phyloP scores from a whole-genome alignment of 2,113 vertebrate species.

The Mugil cephalus region DNA sequence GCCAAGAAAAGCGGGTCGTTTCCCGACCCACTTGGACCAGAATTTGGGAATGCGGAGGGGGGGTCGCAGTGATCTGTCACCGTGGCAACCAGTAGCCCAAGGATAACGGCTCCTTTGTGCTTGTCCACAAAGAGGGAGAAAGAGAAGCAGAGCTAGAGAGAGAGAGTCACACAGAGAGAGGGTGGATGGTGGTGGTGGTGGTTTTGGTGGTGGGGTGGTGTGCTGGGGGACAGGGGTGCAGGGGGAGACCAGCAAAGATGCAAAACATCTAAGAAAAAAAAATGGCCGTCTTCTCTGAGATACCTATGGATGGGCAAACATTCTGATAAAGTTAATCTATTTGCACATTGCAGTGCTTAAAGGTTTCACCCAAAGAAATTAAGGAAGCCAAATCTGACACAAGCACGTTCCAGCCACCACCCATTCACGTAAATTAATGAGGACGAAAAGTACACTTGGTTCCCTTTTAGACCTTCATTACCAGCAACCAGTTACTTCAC shows the following conservation, averaged over 20 bases:
- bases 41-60: conserved; percentile 72
- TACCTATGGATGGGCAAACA: not conserved
- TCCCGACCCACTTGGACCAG: conserved; percentile 76
- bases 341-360: not conserved
- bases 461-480: not conserved
- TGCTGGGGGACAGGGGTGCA: not conserved
- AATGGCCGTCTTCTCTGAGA: conserved; percentile 26
- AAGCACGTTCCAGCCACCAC: not conserved
- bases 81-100: conserved; percentile 73
- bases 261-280: conserved; percentile 34
- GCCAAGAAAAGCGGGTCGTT: conserved; percentile 36
- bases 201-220: not conserved
- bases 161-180: conserved; percentile 35
- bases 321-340: too few relatives aligned
- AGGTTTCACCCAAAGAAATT: conserved; percentile 13
- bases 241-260: conserved; percentile 28
- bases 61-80: conserved; percentile 49
- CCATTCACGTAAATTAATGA: not conserved
- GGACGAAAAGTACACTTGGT: not conserved
- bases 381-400: conserved; percentile 3
- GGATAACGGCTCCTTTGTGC: conserved; percentile 80
- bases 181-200: not conserved
- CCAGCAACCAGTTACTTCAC: conserved; percentile 20
- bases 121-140: conserved; percentile 73
- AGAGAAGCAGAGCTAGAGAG: conserved; percentile 56